Percentiles rank a stretch among this genome's conserved stretches.
Evolutionary conservation across 2,888 invertebrate species (phyloP).

Genomic region (Drosophila subsilvestris): DNA sequence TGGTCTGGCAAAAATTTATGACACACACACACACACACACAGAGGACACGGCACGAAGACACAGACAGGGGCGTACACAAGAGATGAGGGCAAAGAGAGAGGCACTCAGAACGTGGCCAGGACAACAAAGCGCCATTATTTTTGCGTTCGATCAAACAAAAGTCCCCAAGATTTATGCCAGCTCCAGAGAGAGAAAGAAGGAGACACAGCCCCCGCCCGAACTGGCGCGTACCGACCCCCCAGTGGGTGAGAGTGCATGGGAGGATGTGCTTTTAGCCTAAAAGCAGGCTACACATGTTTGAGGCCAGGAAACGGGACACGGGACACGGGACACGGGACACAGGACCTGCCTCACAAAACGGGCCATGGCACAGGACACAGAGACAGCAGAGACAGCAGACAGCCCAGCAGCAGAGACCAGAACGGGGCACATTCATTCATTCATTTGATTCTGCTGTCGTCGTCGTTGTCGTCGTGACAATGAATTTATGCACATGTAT

Average conservation of each 20-base stretch:
- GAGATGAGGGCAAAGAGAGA: background rate
- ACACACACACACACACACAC: constrained; percentile 25
- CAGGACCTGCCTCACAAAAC: constrained; percentile 19
- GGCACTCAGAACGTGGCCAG: constrained; percentile 20
- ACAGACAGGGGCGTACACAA: background rate
- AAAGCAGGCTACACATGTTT: constrained; percentile 68
- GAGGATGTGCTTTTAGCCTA: constrained; percentile 58
- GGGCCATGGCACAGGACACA: constrained; percentile 2
- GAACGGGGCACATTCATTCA: constrained; percentile 59
- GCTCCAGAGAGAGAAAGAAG: constrained; percentile 12
- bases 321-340: constrained; percentile 11
- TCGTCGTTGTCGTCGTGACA: constrained; percentile 50
- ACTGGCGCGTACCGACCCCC: too few relatives aligned
- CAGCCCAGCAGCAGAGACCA: constrained; percentile 1
- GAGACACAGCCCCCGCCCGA: too few relatives aligned
- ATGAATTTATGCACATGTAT: constrained; percentile 72
- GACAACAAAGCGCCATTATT: constrained; percentile 71
- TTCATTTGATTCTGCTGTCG: constrained; percentile 71
- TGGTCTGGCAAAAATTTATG: constrained; percentile 63
- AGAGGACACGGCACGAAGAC: constrained; percentile 9
- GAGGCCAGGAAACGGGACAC: constrained; percentile 34
- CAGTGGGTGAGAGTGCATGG: constrained; percentile 1
- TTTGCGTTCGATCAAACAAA: constrained; percentile 79
- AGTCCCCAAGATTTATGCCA: constrained; percentile 72
- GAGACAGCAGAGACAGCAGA: constrained; percentile 26